Evolutionary conservation across 2,888 invertebrate genomes (phyloP), one percentile per base, ranked within the genome.

Genomic region (Leptothorax acervorum): DNA sequence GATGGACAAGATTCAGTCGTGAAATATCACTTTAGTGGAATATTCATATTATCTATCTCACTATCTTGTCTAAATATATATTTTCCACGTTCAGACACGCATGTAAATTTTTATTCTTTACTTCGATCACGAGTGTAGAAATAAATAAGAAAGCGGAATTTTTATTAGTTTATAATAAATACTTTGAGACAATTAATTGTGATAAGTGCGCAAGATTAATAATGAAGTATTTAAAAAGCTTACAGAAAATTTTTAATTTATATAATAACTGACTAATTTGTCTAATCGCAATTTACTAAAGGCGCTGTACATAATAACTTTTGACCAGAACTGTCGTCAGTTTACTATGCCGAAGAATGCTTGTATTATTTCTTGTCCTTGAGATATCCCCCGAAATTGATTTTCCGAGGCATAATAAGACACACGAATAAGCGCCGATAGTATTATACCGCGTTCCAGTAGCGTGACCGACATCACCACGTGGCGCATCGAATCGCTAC

Each of bases 321-420:
- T 57, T 23, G 3, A 60, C 0, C 0, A 6, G 6, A 51, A 15
- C 3, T 23, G 18, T 23, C 23, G 12, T 31, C 3, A 11, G 23
- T 28, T 55, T 62, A 71, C 0, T 39, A 6, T 18, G 9, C 5
- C 23, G 12, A 79, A 18, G 48, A 18, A 45, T 28, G 18, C 4
- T 28, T 35, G 35, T 71, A 12, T 15, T 39, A 35, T 60, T 71
- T 39, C 48, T 51, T 28, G 71, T 18, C 79, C 71, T 79, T 79
- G 60, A 79, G 8, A 2, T 79, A 71, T 71, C 48, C 60, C 18
- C 23, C 55, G n/a, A 79, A 57, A 70, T 70, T 70, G 79, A 79
- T 79, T 79, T 71, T 15, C 60, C n/a, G 48, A 23, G 35, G 18
- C 28, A 60, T 23, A 71, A 71, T 60, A 71, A 57, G 3, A 57